A percentile compares a stretch with the other conserved stretches of the same genome.
phyloP scores from a whole-genome alignment of 2,888 invertebrate genomes.

The Drosophila antonietae region DNA sequence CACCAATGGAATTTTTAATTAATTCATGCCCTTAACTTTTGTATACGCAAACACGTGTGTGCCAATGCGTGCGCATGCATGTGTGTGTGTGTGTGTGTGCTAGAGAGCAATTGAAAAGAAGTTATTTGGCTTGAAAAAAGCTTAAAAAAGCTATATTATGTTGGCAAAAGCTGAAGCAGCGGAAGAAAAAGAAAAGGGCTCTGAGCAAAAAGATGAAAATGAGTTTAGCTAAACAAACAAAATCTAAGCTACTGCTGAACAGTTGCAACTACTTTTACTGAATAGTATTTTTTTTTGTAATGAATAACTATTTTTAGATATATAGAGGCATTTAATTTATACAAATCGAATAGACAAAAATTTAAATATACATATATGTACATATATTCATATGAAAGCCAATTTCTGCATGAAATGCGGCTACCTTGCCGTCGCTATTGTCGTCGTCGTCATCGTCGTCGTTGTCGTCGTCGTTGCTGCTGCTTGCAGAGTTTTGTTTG shows the following conservation, averaged over 20 bases:
- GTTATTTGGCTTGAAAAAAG: neutral
- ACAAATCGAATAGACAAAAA: neutral
- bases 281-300: neutral
- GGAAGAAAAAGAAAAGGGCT: neutral
- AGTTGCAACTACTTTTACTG: neutral
- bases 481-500: slow-evolving; percentile 1
- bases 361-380: no score
- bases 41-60: neutral
- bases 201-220: neutral
- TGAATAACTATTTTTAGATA: neutral
- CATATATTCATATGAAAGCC: neutral
- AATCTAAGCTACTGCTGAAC: neutral
- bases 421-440: neutral
- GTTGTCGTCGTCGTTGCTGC: neutral
- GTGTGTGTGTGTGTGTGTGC: neutral
- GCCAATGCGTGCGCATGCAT: neutral
- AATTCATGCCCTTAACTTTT: slow-evolving; percentile 68
- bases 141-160: neutral
- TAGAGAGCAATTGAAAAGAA: neutral
- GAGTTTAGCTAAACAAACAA: neutral
- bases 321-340: neutral
- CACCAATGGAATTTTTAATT: slow-evolving; percentile 76
- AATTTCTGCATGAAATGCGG: neutral
- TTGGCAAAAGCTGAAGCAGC: neutral
- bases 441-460: neutral